phyloP scores from a whole-genome alignment of 2,113 vertebrate species.

The Natator depressus region DNA sequence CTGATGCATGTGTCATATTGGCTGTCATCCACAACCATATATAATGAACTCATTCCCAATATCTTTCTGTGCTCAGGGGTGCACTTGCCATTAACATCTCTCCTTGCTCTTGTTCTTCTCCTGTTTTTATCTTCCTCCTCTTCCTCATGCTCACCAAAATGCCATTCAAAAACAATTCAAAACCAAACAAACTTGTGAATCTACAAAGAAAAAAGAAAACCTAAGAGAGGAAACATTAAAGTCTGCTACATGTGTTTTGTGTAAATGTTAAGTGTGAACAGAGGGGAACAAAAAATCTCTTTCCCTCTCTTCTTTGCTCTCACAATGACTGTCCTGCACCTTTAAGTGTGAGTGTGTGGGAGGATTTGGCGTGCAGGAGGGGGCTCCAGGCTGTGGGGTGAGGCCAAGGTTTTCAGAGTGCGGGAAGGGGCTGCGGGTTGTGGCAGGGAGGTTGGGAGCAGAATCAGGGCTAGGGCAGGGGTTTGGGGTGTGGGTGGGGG shows the following conservation, averaged over 20 bases:
- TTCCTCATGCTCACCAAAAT: background rate
- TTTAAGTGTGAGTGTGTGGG: no score
- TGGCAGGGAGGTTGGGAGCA: no score
- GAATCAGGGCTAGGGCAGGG: no score
- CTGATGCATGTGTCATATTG: background rate
- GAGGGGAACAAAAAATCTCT: background rate
- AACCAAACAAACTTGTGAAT: background rate
- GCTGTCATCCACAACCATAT: background rate
- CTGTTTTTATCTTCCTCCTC: background rate
- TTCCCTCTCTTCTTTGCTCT: background rate
- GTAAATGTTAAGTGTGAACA: background rate
- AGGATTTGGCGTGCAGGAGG: no score
- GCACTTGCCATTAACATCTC: background rate
- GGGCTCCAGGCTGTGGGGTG: no score
- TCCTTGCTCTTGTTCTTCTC: background rate
- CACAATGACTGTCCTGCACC: background rate
- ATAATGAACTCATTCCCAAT: background rate
- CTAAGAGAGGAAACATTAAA: background rate
- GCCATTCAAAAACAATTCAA: background rate
- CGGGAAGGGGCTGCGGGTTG: no score
- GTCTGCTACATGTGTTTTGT: background rate
- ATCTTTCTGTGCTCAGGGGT: background rate
- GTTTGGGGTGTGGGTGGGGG: no score
- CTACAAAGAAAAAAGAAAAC: background rate
- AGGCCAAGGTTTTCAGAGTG: no score